Percentiles rank a stretch among this genome's conserved stretches.
Conservation (phyloP, 1,140 invertebrate species). For the Trichomalopsis sarcophagae region DNA sequence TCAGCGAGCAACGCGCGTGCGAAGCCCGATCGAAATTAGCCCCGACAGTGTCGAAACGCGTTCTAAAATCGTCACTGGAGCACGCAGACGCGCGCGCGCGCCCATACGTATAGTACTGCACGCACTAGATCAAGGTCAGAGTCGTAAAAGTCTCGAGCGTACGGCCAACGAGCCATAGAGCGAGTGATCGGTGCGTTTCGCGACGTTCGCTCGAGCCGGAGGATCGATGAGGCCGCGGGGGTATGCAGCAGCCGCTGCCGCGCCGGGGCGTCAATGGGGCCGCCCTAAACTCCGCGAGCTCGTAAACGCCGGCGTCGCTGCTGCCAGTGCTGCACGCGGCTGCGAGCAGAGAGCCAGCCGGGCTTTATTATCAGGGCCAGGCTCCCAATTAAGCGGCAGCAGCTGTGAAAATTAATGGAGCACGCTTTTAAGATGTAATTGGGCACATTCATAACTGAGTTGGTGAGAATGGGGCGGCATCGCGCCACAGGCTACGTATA, state of each 20-base stretch:
- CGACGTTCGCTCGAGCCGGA: conserved; percentile 1
- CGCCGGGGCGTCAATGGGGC: conserved; percentile 52
- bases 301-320: conserved; percentile 57
- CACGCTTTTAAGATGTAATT: conserved; percentile 82
- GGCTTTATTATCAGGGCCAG: conserved; percentile 78
- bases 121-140: conserved; percentile 61
- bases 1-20: not conserved
- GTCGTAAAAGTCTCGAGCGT: conserved; percentile 58
- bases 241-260: not conserved
- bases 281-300: conserved; percentile 66
- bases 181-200: conserved; percentile 50
- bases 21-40: not conserved
- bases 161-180: conserved; percentile 40
- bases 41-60: not conserved
- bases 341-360: conserved; percentile 65
- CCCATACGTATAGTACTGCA: too few species aligned
- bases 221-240: conserved; percentile 47
- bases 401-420: conserved; percentile 82
- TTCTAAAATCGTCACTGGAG: conserved; percentile 19
- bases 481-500: not conserved
- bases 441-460: conserved; percentile 79
- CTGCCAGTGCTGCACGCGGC: conserved; percentile 54
- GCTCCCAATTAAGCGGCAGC: conserved; percentile 80
- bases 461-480: not conserved
- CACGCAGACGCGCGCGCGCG: not conserved